Conservation (phyloP, 2,113 vertebrate genomes). For the Gallinago jamesoni region DNA sequence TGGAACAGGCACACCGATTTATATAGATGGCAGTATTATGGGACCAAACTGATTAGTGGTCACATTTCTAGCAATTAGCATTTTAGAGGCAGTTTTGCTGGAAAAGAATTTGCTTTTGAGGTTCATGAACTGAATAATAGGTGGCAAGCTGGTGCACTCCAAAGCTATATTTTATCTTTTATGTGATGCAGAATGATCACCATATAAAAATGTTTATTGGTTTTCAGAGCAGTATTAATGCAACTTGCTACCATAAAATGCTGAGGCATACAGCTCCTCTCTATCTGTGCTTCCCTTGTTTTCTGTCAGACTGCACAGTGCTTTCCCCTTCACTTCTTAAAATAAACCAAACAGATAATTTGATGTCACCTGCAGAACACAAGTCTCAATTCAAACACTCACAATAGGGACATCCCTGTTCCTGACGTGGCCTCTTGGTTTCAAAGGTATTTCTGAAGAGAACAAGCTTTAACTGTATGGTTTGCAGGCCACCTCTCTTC, state of each 20-base stretch:
- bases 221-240: neutral
- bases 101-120: conserved; percentile 41
- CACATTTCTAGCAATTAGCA: conserved; percentile 13
- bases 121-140: neutral
- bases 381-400: neutral
- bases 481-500: neutral
- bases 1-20: neutral
- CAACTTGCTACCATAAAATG: neutral
- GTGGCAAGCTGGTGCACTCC: neutral
- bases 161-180: neutral
- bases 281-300: neutral
- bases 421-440: neutral
- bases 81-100: neutral
- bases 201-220: neutral
- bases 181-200: neutral
- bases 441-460: neutral
- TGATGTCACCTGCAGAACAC: neutral
- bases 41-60: neutral
- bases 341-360: neutral
- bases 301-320: neutral
- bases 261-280: neutral
- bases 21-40: neutral
- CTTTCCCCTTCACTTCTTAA: neutral
- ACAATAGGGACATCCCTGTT: neutral
- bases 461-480: fast-evolving